phyloP scores from a whole-genome alignment of 2,113 vertebrate genomes.

The Takifugu flavidus region DNA sequence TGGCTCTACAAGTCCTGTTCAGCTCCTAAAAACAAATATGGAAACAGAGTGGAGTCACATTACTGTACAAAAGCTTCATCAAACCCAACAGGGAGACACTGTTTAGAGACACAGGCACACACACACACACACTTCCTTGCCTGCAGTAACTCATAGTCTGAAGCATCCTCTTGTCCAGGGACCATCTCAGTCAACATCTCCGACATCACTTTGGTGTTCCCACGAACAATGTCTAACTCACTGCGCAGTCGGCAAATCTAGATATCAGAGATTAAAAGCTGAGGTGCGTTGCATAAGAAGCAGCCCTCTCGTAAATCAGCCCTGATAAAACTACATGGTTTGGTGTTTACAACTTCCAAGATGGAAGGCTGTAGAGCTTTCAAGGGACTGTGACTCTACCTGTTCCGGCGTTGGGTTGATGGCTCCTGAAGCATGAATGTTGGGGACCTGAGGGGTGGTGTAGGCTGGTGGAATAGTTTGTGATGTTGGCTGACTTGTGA shows the following conservation, averaged over 20 bases:
- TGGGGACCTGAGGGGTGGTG: slow-evolving; percentile 73
- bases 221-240: slow-evolving; percentile 93
- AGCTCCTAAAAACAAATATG: slow-evolving; percentile 78
- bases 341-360: too few species aligned
- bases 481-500: slow-evolving; percentile 73
- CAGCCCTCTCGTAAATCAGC: too few species aligned
- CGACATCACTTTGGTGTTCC: slow-evolving; percentile 98
- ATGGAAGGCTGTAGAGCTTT: neutral
- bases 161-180: slow-evolving; percentile 93
- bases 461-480: slow-evolving; percentile 70
- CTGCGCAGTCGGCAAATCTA: slow-evolving; percentile 93
- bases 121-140: slow-evolving; percentile 57
- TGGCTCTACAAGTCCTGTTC: slow-evolving; percentile 93
- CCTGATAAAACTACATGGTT: too few species aligned
- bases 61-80: neutral
- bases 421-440: slow-evolving; percentile 79
- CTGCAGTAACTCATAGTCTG: slow-evolving; percentile 94
- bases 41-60: neutral
- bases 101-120: neutral
- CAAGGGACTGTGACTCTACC: slow-evolving; percentile 67
- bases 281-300: neutral
- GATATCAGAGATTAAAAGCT: neutral
- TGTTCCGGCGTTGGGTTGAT: slow-evolving; percentile 93
- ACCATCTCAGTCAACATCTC: slow-evolving; percentile 99
- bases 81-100: neutral